Percentiles rank a stretch among this genome's conserved stretches.
Conservation (phyloP, 2,113 vertebrate genomes). For the Psephotus haematonotus region DNA sequence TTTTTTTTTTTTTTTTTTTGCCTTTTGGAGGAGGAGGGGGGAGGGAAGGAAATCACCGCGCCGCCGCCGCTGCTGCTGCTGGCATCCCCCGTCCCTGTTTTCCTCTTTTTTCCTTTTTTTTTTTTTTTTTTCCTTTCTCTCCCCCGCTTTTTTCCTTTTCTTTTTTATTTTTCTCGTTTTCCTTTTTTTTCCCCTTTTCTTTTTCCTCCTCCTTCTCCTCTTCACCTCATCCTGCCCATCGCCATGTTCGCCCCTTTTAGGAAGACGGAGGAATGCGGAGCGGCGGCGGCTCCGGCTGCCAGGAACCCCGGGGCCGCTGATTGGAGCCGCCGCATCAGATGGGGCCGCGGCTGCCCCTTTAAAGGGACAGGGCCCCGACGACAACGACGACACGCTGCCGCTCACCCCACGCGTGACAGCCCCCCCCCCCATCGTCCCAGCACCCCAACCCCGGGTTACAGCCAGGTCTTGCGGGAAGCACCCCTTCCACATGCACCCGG, state of each 20-base stretch:
- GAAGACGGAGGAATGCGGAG: constrained; percentile 30
- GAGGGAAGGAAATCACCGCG: background rate
- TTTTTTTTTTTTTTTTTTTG: background rate
- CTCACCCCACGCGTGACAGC: background rate
- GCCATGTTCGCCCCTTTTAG: constrained; percentile 42
- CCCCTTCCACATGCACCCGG: background rate
- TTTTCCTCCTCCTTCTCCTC: background rate
- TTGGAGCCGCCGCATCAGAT: constrained; percentile 90
- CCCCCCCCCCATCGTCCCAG: background rate
- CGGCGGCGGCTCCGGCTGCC: background rate
- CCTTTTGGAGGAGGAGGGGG: background rate
- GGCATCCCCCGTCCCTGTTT: background rate
- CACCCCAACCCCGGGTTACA: accelerated
- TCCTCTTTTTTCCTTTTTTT: background rate
- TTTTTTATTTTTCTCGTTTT: too few species aligned
- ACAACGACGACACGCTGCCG: background rate
- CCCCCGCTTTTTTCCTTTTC: too few species aligned
- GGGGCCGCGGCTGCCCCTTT: constrained; percentile 86
- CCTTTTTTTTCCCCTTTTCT: background rate
- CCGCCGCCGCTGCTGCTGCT: background rate
- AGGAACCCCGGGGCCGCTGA: constrained; percentile 73
- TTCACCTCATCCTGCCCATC: constrained; percentile 38
- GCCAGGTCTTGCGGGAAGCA: background rate
- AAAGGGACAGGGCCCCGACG: constrained; percentile 81
- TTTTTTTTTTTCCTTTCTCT: too few species aligned